Evolutionary conservation across 2,113 vertebrate species (phyloP).

Genomic region (Neolamprologus caudopunctatus): DNA sequence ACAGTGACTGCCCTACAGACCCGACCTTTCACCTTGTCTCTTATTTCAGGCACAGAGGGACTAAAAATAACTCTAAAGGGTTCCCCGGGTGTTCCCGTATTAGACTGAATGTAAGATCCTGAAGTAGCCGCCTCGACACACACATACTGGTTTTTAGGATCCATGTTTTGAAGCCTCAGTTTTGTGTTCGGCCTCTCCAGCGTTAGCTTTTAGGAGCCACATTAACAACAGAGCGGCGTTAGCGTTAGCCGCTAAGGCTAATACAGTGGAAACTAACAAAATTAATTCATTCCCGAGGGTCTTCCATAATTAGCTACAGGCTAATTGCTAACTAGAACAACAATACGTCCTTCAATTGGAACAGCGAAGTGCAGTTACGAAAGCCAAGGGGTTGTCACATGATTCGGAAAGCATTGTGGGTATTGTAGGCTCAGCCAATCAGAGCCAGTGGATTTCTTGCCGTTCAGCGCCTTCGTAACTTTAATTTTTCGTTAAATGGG

Average conservation of each 20-base stretch:
- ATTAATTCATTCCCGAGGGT: background rate
- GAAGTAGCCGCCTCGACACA: background rate
- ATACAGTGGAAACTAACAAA: rapidly evolving
- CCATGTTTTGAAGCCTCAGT: background rate
- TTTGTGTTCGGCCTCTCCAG: background rate
- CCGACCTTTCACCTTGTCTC: background rate
- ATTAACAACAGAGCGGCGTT: rapidly evolving
- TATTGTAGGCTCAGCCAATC: background rate
- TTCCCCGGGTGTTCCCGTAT: background rate
- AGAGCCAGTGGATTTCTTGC: background rate
- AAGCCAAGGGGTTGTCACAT: background rate
- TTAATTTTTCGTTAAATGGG: no score
- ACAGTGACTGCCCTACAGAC: rapidly evolving
- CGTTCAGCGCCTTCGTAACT: no score
- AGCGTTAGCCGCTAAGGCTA: background rate
- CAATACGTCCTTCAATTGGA: background rate
- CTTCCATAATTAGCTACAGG: background rate
- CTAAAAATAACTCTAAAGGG: background rate
- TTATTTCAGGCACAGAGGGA: background rate
- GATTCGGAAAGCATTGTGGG: background rate
- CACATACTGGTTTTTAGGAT: background rate
- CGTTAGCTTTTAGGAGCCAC: background rate
- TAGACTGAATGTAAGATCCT: background rate
- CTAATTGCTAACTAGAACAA: background rate
- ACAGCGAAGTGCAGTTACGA: background rate